These are phyloP conservation scores for Chiroxiphia lanceolata DNA, from an alignment of 2,797 vertebrate genomes.

Conservation along the genomic window DNA sequence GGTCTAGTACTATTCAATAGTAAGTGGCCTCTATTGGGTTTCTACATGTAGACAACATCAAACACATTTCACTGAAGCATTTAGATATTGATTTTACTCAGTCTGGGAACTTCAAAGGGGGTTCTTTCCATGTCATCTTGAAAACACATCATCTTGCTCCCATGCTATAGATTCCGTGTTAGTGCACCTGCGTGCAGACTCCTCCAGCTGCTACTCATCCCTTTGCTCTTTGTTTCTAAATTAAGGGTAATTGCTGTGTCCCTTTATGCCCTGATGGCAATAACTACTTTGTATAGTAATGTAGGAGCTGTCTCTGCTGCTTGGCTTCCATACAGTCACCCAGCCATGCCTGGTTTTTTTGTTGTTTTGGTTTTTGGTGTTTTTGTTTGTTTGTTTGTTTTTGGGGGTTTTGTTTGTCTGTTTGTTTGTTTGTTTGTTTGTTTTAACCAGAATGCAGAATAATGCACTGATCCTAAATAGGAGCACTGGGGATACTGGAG, in stretches of 20 bases:
- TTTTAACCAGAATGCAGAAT: background rate
- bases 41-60: slow-evolving; percentile 49
- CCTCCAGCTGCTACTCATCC: background rate
- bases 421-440: background rate
- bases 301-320: background rate
- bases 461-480: background rate
- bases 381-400: background rate
- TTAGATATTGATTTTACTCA: slow-evolving; percentile 58
- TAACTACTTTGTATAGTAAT: background rate
- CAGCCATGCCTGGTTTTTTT: background rate
- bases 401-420: too few relatives aligned
- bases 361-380: too few relatives aligned
- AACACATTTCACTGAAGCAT: slow-evolving; percentile 23
- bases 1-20: slow-evolving; percentile 33
- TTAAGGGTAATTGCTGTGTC: background rate
- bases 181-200: background rate
- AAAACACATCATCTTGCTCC: background rate
- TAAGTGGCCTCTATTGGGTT: slow-evolving; percentile 35
- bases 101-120: slow-evolving; percentile 26
- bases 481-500: background rate
- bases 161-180: background rate
- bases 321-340: background rate
- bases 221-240: slow-evolving; percentile 31
- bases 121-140: slow-evolving; percentile 17
- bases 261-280: background rate